phyloP scores from a whole-genome alignment of 1,140 invertebrate genomes.

The Copidosoma floridanum region DNA sequence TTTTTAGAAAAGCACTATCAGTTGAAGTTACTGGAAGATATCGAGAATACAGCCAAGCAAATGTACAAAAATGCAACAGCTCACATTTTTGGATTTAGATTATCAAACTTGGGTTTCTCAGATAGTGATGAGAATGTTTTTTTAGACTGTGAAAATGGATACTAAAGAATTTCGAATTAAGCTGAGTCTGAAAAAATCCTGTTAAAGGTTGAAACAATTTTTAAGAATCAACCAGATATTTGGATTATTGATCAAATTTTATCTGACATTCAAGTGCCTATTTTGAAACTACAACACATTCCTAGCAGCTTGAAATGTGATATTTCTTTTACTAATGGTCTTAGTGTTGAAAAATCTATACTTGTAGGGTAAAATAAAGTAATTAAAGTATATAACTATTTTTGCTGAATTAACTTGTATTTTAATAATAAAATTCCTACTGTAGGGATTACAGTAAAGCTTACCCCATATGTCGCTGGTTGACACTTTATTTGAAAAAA shows the following conservation, averaged over 20 bases:
- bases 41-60: slow-evolving; percentile 24
- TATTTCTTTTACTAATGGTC: slow-evolving; percentile 59
- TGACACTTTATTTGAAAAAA: slow-evolving; percentile 52
- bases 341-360: slow-evolving; percentile 59
- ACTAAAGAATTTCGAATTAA: neutral
- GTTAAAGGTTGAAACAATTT: neutral
- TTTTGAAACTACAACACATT: slow-evolving; percentile 58
- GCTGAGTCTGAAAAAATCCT: neutral
- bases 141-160: slow-evolving; percentile 47
- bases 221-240: slow-evolving; percentile 18
- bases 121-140: slow-evolving; percentile 58
- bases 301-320: slow-evolving; percentile 56
- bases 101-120: slow-evolving; percentile 45
- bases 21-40: slow-evolving; percentile 23
- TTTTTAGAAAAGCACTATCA: slow-evolving; percentile 12
- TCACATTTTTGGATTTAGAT: slow-evolving; percentile 55
- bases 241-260: slow-evolving; percentile 35
- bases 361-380: slow-evolving; percentile 47
- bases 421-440: neutral
- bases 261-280: slow-evolving; percentile 52
- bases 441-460: slow-evolving; percentile 20
- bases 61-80: slow-evolving; percentile 36
- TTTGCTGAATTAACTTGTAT: neutral
- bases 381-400: neutral
- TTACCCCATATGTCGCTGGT: slow-evolving; percentile 33